Conservation (phyloP, 2,797 vertebrate genomes). For the Capromys pilorides region DNA sequence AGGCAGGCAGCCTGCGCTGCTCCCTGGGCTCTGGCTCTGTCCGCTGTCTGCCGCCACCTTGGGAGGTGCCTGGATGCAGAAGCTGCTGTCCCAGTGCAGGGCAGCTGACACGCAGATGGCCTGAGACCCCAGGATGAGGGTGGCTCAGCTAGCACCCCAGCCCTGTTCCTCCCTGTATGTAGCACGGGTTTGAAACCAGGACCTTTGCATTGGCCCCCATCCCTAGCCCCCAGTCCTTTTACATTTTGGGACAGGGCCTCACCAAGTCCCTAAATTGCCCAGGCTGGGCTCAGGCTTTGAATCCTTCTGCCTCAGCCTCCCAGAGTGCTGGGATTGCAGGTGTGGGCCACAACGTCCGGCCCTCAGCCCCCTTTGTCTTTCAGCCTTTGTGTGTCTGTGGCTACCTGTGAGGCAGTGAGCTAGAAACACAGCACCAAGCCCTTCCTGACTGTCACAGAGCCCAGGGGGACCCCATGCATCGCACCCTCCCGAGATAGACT, state of each 20-base stretch:
- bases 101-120: background rate
- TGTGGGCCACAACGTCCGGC: background rate
- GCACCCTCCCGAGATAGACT: background rate
- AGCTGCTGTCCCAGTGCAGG: background rate
- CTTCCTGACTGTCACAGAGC: background rate
- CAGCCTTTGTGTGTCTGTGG: background rate
- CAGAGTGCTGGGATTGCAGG: background rate
- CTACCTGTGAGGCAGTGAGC: background rate
- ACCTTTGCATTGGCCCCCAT: background rate
- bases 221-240: too few species aligned
- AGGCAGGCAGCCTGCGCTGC: background rate
- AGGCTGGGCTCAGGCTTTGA: background rate
- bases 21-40: background rate
- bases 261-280: background rate
- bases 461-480: accelerated
- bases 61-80: accelerated
- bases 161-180: background rate
- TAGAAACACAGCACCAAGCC: accelerated
- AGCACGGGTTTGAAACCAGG: background rate
- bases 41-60: accelerated
- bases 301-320: background rate
- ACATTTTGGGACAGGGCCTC: background rate
- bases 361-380: background rate
- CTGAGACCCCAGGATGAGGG: accelerated
- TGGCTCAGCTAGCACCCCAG: background rate